A percentile compares a stretch with the other conserved stretches of the same genome.
These are phyloP conservation scores for Drosophila quasianomalipes DNA, from an alignment of 2,888 invertebrate species.

Conservation along the genomic window DNA sequence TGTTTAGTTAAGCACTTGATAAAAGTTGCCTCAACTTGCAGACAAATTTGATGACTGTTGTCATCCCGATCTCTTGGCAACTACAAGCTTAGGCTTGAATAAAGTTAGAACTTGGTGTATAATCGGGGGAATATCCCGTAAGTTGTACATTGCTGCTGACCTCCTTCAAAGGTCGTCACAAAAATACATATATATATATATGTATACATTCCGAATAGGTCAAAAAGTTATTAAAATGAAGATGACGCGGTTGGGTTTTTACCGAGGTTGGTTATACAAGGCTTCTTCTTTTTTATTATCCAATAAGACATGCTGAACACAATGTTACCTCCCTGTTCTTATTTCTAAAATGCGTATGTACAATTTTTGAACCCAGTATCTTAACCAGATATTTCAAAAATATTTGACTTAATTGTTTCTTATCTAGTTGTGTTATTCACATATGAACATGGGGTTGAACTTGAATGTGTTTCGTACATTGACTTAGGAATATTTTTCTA, in stretches of 20 bases:
- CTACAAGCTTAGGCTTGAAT: neutral
- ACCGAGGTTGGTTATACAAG: neutral
- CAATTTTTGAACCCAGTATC: constrained; percentile 9
- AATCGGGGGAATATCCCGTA: neutral
- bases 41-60: neutral
- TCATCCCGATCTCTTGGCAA: neutral
- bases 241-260: neutral
- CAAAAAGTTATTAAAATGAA: neutral
- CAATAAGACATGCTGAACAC: constrained; percentile 14
- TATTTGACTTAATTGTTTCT: constrained; percentile 5
- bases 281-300: constrained; percentile 1
- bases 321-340: constrained; percentile 22
- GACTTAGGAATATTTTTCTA: constrained; percentile 13
- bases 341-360: constrained; percentile 15
- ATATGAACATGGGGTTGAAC: constrained; percentile 5
- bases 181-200: neutral
- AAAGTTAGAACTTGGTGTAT: neutral
- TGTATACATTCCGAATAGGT: neutral
- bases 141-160: no score
- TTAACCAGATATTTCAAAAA: constrained; percentile 9
- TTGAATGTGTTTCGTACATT: constrained; percentile 1
- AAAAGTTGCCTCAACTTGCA: neutral
- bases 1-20: neutral
- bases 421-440: constrained; percentile 13
- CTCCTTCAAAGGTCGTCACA: neutral